Conservation (phyloP, 2,113 vertebrate genomes). For the Rhagologus leucostigma region DNA sequence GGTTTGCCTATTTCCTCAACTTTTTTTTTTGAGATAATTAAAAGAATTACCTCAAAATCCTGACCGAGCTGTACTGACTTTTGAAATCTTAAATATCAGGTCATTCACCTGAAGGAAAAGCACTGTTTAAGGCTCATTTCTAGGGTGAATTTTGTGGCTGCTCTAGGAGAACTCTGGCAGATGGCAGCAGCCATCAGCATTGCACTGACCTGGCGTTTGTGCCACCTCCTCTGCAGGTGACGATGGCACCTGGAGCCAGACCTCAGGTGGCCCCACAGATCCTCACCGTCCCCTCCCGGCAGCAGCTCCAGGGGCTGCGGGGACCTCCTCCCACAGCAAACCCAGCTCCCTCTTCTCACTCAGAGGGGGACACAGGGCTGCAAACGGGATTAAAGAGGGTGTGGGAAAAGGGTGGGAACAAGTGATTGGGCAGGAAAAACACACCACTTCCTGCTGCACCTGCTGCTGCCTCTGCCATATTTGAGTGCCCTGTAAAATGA, state of each 20-base stretch:
- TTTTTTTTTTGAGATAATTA: not conserved
- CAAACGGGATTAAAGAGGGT: not conserved
- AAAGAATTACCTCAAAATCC: not conserved
- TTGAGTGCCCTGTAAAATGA: not conserved
- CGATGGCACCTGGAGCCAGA: not conserved
- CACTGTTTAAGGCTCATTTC: not conserved
- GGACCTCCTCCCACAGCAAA: not conserved
- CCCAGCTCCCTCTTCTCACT: not conserved
- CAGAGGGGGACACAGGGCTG: not conserved
- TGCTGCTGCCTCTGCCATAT: not conserved
- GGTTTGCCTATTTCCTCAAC: not conserved
- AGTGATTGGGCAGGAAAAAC: accelerated
- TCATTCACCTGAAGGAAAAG: not conserved
- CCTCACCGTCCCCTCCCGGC: not conserved
- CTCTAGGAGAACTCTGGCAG: not conserved
- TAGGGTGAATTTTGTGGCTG: not conserved
- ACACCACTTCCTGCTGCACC: too few species aligned
- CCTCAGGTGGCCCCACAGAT: not conserved
- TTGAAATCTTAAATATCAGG: not conserved
- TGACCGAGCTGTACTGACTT: not conserved
- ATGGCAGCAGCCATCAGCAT: accelerated
- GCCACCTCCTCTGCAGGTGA: accelerated
- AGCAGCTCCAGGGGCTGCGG: not conserved
- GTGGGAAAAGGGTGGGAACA: not conserved
- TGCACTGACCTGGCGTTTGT: too few species aligned